Evolutionary conservation across 2,888 invertebrate species (phyloP), one percentile per base, ranked within the genome.

Genomic region (Epistrophella euchroma): DNA sequence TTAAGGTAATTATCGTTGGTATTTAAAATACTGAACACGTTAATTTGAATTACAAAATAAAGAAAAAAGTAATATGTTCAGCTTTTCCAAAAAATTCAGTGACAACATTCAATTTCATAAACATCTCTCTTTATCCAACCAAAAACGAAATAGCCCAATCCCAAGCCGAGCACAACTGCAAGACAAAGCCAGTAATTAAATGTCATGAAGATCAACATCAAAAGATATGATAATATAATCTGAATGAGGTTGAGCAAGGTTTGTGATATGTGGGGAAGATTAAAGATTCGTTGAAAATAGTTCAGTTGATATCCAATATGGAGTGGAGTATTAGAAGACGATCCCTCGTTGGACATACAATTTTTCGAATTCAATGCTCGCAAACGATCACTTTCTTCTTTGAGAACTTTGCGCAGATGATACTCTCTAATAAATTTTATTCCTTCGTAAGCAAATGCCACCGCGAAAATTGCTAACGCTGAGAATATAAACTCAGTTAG

Each of bases 371-470:
- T 89, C 17, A 89, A 70, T 78, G 89, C 90, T 58, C 78, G 74
- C 43, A 88, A 66, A 7, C 89, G 88, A 40, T 90, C 89, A 1
- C 88, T 83, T 77, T 90, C 89, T 58, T 88, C 88, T 19, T 89
- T 89, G 0, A 89, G 88, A 4, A 89, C 89, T 25, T 88, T 80
- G 3, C 89, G 88, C 19, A 90, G 60, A 47, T 90, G 86, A 13
- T 89, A 93, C 89, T 94, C 94, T 0, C 95, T 91, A 90, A 93
- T 96, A 93, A 97, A 98, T 93, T 99, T 99, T 4, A 99, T 94
- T 0, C 97, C 98, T 93, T 99, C 99, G 91, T 99, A 99, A n/a
- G 98, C 93, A 28, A 98, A 95, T 0, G 97, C 97, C 91, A 98
- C 95, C 66, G 97, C 94, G 92, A 98, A 97, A 89, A 99, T 96